Conservation (phyloP, 2,113 vertebrate genomes). For the Colossoma macropomum region DNA sequence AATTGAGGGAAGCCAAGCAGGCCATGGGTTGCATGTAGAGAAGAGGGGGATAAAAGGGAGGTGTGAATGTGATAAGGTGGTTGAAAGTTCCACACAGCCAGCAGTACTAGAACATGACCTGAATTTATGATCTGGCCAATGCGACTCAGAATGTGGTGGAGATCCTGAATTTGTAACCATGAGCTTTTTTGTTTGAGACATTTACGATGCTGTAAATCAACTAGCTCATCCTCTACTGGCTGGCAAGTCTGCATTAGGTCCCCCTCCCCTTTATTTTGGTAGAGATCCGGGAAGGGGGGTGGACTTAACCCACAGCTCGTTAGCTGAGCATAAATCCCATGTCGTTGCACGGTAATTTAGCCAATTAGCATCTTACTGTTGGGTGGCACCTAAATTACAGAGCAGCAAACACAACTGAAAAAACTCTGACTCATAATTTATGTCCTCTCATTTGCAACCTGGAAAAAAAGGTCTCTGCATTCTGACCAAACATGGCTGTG, state of each 20-base stretch:
- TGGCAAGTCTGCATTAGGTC: neutral
- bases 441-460: constrained; percentile 91
- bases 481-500: constrained; percentile 83
- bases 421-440: constrained; percentile 87
- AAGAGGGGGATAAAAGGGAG: neutral
- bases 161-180: constrained; percentile 4
- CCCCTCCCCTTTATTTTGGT: constrained; percentile 29
- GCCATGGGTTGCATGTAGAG: neutral
- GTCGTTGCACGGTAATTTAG: constrained; percentile 82
- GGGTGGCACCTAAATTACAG: constrained; percentile 81
- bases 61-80: constrained; percentile 5
- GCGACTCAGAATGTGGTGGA: neutral
- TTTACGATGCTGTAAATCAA: constrained; percentile 38
- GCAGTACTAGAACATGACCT: constrained; percentile 39
- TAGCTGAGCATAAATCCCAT: constrained; percentile 84
- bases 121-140: constrained; percentile 45
- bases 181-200: neutral
- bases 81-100: neutral
- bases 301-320: constrained; percentile 58
- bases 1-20: neutral
- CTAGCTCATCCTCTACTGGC: neutral
- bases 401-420: constrained; percentile 83
- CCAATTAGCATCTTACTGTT: constrained; percentile 90
- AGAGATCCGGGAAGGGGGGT: neutral
- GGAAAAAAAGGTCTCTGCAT: constrained; percentile 83